These are phyloP conservation scores for Drosophila greeni DNA, from an alignment of 2,888 invertebrate species.

Conservation along the genomic window DNA sequence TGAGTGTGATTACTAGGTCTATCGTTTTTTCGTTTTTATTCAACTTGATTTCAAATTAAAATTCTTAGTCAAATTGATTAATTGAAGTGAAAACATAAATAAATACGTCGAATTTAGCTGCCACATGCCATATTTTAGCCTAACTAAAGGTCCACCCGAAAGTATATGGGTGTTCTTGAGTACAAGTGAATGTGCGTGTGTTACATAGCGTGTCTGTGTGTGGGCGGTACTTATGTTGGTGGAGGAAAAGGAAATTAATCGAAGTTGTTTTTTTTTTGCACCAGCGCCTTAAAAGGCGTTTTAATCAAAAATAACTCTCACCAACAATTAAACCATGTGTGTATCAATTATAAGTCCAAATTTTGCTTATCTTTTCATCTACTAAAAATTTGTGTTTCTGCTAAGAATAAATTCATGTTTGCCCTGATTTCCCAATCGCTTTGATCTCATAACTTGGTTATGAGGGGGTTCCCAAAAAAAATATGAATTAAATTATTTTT, in stretches of 20 bases:
- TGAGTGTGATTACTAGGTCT: not conserved
- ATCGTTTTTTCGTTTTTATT: not conserved
- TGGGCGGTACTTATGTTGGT: constrained; percentile 28
- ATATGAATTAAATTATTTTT: not conserved
- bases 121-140: not conserved
- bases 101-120: too few relatives aligned
- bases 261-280: not conserved
- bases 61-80: not conserved
- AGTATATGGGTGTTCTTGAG: constrained; percentile 1
- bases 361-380: too few relatives aligned
- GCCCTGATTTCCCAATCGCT: not conserved
- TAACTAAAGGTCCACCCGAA: constrained; percentile 6
- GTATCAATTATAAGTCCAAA: not conserved
- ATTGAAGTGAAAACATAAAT: not conserved
- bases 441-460: not conserved
- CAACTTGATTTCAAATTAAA: not conserved
- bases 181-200: constrained; percentile 6
- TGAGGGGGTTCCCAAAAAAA: too few relatives aligned
- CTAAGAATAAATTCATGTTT: too few relatives aligned
- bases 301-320: not conserved
- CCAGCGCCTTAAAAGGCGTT: not conserved
- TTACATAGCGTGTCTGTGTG: constrained; percentile 32
- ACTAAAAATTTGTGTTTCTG: too few relatives aligned
- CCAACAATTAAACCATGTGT: not conserved
- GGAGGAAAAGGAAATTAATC: constrained; percentile 21